These are phyloP conservation scores for Takifugu bimaculatus DNA, from an alignment of 2,113 vertebrate genomes.

Conservation along the genomic window DNA sequence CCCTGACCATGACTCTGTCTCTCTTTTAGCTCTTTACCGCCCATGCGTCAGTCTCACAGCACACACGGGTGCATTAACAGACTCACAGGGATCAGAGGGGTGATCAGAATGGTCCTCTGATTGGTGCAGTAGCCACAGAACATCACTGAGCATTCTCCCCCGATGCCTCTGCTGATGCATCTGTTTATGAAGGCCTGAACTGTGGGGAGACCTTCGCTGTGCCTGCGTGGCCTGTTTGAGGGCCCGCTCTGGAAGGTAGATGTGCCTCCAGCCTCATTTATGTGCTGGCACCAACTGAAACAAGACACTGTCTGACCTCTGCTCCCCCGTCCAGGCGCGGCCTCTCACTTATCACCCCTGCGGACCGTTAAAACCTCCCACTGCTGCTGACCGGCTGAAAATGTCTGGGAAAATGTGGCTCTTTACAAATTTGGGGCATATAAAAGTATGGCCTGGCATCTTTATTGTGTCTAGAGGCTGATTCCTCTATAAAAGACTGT, in stretches of 20 bases:
- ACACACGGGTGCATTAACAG: background rate
- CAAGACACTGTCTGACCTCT: constrained; percentile 2
- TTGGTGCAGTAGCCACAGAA: constrained; percentile 37
- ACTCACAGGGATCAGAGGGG: constrained; percentile 28
- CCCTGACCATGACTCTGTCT: background rate
- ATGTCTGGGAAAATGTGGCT: constrained; percentile 27
- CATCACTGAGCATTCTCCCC: constrained; percentile 6
- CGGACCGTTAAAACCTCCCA: constrained; percentile 49
- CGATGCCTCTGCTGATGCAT: background rate
- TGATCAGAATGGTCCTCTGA: constrained; percentile 37
- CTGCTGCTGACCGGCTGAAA: constrained; percentile 3
- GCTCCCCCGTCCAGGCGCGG: constrained; percentile 20
- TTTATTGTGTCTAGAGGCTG: background rate
- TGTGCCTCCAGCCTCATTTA: background rate
- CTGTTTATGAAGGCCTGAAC: background rate
- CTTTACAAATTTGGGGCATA: constrained; percentile 23
- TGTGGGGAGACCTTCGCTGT: background rate
- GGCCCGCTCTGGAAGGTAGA: background rate
- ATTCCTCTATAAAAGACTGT: constrained; percentile 15
- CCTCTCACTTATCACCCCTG: constrained; percentile 43
- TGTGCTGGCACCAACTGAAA: constrained; percentile 46
- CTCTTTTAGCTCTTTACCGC: background rate
- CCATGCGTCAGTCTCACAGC: background rate
- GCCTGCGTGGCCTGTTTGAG: background rate
- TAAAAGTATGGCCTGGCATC: constrained; percentile 14